These are phyloP conservation scores for Callinectes sapidus DNA, from an alignment of 2,888 invertebrate genomes.

Conservation along the genomic window DNA sequence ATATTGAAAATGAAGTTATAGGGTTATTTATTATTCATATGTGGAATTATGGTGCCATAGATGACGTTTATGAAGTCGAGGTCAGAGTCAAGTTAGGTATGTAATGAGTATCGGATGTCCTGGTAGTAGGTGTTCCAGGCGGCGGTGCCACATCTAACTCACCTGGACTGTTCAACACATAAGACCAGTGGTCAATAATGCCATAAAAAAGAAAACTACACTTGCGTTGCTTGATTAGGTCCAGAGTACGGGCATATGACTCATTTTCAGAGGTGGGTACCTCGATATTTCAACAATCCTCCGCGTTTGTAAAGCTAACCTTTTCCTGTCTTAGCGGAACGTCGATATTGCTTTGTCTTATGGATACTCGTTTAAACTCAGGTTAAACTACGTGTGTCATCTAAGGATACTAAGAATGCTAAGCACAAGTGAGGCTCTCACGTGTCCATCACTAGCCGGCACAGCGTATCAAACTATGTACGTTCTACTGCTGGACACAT, in stretches of 20 bases:
- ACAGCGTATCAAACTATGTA: neutral
- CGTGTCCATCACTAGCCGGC: neutral
- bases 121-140: conserved; percentile 29
- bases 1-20: neutral
- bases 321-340: neutral
- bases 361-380: neutral
- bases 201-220: too few species aligned
- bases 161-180: neutral
- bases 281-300: neutral
- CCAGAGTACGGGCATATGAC: neutral
- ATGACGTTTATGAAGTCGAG: neutral
- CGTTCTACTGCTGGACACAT: neutral
- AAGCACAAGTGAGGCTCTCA: neutral
- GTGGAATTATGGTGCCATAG: neutral
- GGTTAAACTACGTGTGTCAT: neutral
- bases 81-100: neutral
- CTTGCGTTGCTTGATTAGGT: neutral
- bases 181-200: neutral
- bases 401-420: too few species aligned
- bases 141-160: conserved; percentile 52
- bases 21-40: neutral
- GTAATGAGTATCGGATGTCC: conserved; percentile 43
- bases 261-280: neutral
- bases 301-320: neutral
- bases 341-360: neutral